These are phyloP conservation scores for Lepus timidus DNA, from an alignment of 2,113 vertebrate species.

Conservation along the genomic window DNA sequence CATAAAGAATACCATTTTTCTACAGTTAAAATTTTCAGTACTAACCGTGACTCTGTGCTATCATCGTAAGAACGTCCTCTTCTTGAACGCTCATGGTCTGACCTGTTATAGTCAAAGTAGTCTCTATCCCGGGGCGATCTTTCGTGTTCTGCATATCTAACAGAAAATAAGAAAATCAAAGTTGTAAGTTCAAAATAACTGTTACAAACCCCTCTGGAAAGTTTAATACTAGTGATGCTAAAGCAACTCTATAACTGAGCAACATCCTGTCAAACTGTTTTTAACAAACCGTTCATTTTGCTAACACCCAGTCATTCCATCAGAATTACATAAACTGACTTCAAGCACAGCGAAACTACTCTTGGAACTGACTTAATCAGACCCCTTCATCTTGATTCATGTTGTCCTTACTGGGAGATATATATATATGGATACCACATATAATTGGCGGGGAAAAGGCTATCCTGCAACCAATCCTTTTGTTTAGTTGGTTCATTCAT, in stretches of 20 bases:
- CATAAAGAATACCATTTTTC: conserved; percentile 15
- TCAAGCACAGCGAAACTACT: not conserved
- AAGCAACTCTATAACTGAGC: not conserved
- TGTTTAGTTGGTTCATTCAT: not conserved
- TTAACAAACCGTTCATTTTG: not conserved
- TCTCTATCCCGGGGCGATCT: conserved; percentile 86
- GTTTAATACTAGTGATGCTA: not conserved
- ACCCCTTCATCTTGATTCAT: not conserved
- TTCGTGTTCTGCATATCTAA: conserved; percentile 83
- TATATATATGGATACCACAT: not conserved
- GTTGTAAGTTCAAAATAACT: conserved; percentile 6
- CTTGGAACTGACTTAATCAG: not conserved
- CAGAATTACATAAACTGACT: not conserved
- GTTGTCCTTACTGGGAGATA: not conserved
- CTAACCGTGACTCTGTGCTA: conserved; percentile 85
- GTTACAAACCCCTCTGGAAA: conserved; percentile 45
- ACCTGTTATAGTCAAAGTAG: conserved; percentile 86
- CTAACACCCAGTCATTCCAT: not conserved
- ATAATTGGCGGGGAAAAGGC: not conserved
- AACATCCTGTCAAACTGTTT: not conserved
- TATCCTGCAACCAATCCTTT: conserved; percentile 6
- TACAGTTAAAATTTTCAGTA: conserved; percentile 43
- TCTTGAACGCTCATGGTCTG: conserved; percentile 87
- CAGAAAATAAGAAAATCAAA: conserved; percentile 66
- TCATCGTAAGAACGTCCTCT: conserved; percentile 85